Percentiles rank a stretch among this genome's conserved stretches.
phyloP scores from a whole-genome alignment of 2,888 invertebrate genomes.

The Ophonus ardosiacus region DNA sequence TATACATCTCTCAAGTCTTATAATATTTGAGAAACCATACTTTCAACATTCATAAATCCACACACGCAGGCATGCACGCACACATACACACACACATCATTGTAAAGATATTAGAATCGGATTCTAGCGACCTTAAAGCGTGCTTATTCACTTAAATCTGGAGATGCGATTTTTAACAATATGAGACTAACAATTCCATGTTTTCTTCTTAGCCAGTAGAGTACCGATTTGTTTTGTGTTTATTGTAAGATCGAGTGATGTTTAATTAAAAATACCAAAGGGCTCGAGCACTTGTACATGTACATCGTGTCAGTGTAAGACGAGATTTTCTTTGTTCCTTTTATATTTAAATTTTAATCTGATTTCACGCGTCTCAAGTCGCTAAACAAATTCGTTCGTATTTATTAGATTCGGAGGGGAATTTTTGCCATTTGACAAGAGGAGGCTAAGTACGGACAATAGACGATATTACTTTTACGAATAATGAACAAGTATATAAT shows the following conservation, averaged over 20 bases:
- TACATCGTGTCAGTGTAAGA: conserved; percentile 20
- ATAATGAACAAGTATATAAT: not conserved
- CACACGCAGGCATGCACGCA: too few species aligned
- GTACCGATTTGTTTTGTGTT: too few species aligned
- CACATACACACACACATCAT: too few species aligned
- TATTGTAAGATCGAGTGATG: not conserved
- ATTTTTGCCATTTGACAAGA: not conserved
- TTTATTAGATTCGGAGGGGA: conserved; percentile 1
- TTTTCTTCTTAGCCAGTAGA: too few species aligned
- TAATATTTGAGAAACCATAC: too few species aligned
- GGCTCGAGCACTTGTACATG: not conserved
- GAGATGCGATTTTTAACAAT: too few species aligned
- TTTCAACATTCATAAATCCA: too few species aligned
- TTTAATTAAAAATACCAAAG: conserved; percentile 40
- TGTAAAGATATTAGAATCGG: too few species aligned
- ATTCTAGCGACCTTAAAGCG: too few species aligned
- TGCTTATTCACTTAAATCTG: too few species aligned
- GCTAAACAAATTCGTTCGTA: conserved; percentile 16
- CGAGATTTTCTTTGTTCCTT: conserved; percentile 28
- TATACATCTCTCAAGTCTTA: too few species aligned
- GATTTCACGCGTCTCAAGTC: conserved; percentile 6
- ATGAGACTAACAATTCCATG: too few species aligned
- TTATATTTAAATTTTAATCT: conserved; percentile 42
- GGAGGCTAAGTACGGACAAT: not conserved
- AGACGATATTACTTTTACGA: not conserved